Evolutionary conservation across 2,113 vertebrate genomes (phyloP), one percentile per base, ranked within the genome.

Genomic region (Notarius quadriscutis): DNA sequence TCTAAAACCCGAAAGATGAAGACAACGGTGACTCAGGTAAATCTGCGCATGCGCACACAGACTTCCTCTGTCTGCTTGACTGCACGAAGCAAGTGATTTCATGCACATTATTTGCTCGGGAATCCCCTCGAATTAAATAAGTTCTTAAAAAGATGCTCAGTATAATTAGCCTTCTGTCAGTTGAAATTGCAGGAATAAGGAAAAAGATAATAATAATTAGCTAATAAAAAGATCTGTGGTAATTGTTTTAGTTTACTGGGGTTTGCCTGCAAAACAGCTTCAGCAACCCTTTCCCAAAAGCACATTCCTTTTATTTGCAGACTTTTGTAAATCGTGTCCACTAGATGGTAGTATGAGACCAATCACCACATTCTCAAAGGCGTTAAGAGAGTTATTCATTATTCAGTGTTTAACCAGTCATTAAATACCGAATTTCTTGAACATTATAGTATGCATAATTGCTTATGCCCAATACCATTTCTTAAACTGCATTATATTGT

Each of bases 301-400:
- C 22, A 65, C 1, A 25, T 11, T 34, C 27, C 25, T 27, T 5
- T n/a, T 27, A 27, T n/a, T 71, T 62, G 5, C 17, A 81, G 18
- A 27, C 41, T n/a, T 25, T 3, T 30, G 85, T n/a, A 79, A 2
- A 71, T 57, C 14, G 62, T 85, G 53, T 51, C 93, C 93, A 94
- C 90, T 89, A 95, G 94, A 87, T 88, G 94, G 86, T 81, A 90
- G 41, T 41, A 81, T 58, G 5, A 58, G 60, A 57, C 71, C 50
- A 74, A 86, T 55, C 51, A 58, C 22, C 75, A n/a, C n/a, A 1
- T 27, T n/a, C 75, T 53, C 51, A 77, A 50, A 77, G 4, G 10
- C 0, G 9, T 20, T 48, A n/a, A 53, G 22, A 7, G 17, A 58
- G 5, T 58, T 4, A 2, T 7, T 20, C 1, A 48, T 48, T 48